Conservation (phyloP, 1,140 invertebrate genomes). For the Tetranychus cinnabarinus region DNA sequence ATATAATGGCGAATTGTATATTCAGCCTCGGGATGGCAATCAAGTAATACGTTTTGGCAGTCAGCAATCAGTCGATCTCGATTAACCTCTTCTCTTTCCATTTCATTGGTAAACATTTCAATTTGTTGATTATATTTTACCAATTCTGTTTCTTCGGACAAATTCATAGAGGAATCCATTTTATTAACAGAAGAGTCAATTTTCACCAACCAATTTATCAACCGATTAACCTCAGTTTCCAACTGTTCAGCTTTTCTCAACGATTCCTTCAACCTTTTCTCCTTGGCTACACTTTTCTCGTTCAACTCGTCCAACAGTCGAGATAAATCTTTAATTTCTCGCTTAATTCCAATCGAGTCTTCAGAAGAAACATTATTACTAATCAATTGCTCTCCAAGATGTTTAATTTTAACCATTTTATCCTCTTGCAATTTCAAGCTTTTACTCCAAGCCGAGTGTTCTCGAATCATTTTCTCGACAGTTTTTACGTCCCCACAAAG, state of each 20-base stretch:
- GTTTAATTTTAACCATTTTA: slow-evolving; percentile 49
- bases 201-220: slow-evolving; percentile 84
- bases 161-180: slow-evolving; percentile 43
- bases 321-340: too few species aligned
- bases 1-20: slow-evolving; percentile 91
- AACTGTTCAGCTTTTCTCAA: slow-evolving; percentile 63
- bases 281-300: slow-evolving; percentile 24
- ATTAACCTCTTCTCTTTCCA: slow-evolving; percentile 60
- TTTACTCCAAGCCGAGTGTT: slow-evolving; percentile 72
- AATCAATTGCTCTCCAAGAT: slow-evolving; percentile 66
- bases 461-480: slow-evolving; percentile 68
- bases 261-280: slow-evolving; percentile 50
- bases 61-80: slow-evolving; percentile 64
- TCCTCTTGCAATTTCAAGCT: slow-evolving; percentile 66
- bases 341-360: slow-evolving; percentile 11
- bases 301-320: too few species aligned
- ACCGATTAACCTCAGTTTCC: slow-evolving; percentile 69
- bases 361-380: slow-evolving; percentile 28
- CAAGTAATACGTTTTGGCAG: slow-evolving; percentile 50
- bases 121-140: slow-evolving; percentile 76
- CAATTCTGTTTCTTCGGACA: slow-evolving; percentile 58
- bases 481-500: slow-evolving; percentile 88
- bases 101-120: slow-evolving; percentile 51
- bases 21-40: slow-evolving; percentile 77
- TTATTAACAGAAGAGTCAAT: slow-evolving; percentile 35